These are phyloP conservation scores for Horisme vitalbata DNA, from an alignment of 2,888 invertebrate species.

Conservation along the genomic window DNA sequence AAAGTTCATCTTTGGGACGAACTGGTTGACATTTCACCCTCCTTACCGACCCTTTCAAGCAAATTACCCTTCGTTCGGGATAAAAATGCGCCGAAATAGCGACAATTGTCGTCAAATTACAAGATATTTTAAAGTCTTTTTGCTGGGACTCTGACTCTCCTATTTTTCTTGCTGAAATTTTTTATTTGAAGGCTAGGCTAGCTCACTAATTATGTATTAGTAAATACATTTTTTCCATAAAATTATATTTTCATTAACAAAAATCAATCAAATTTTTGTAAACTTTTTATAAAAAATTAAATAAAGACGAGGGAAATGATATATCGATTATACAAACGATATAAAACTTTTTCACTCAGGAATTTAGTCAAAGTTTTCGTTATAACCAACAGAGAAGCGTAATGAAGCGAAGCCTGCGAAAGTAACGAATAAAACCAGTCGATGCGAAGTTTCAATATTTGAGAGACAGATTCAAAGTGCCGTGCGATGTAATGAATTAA, in stretches of 20 bases:
- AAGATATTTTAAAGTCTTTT: background rate
- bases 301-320: too few relatives aligned
- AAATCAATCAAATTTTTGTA: too few relatives aligned
- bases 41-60: conserved; percentile 5
- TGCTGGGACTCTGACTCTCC: background rate
- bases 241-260: too few relatives aligned
- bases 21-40: background rate
- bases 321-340: too few relatives aligned
- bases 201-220: too few relatives aligned
- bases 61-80: conserved; percentile 6
- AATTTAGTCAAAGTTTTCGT: background rate
- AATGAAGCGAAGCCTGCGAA: background rate
- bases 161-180: too few relatives aligned
- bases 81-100: background rate
- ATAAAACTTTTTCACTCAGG: background rate
- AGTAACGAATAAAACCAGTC: background rate
- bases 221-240: too few relatives aligned
- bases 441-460: conserved; percentile 5
- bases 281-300: too few relatives aligned
- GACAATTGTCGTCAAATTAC: background rate
- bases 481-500: background rate
- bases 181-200: too few relatives aligned
- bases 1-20: background rate
- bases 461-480: background rate
- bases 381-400: background rate